Base-by-base conservation (phyloP, 2,797 vertebrate species). In the Acomys russatus region DNA sequence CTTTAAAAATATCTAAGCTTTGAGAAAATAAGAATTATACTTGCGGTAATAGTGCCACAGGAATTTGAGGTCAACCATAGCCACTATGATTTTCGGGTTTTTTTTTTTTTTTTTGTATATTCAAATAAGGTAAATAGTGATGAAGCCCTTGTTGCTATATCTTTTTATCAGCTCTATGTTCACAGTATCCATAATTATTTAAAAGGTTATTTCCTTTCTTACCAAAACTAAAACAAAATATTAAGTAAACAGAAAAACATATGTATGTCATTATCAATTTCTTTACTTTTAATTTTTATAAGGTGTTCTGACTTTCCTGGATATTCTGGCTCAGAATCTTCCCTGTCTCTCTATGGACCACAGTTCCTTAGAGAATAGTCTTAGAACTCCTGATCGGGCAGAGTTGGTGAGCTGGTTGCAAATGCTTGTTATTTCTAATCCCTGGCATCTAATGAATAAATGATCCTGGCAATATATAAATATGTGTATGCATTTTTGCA, bases 251-350 rank as follows among this genome's bases (percentile, higher is more conserved):
- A 30, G 18, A 59, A 78, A 78, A 28, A 12, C 51, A 77, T 1
- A 74, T 74, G 23, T 73, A 15, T 74, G 20, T 61, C 49, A 4
- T 33, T 80, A 56, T n/a, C 77, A 59, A 17, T 33, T 44, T 33
- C n/a, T 35, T 61, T 79, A 33, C 9, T 2, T 66, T 70, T 71
- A 20, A 1, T 77, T 93, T 77, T 38, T 70, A 25, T 8, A 49
- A 63, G 15, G 35, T 83, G 0, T 4, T 90, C 9, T 17, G 11
- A 5, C 0, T 71, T 76, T 56, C 63, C 30, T 9, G 1, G 10
- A 2, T 25, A 6, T 49, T 9, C 2, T 73, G n/a, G 0, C 9
- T 7, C 18, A 5, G 10, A n/a, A 6, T 51, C 18, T 30, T 0
- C 25, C 30, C 4, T 44, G 10, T 20, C 25, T 33, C 44, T 84